These are phyloP conservation scores for Epirrita christyi DNA, from an alignment of 2,888 invertebrate genomes.

Conservation along the genomic window DNA sequence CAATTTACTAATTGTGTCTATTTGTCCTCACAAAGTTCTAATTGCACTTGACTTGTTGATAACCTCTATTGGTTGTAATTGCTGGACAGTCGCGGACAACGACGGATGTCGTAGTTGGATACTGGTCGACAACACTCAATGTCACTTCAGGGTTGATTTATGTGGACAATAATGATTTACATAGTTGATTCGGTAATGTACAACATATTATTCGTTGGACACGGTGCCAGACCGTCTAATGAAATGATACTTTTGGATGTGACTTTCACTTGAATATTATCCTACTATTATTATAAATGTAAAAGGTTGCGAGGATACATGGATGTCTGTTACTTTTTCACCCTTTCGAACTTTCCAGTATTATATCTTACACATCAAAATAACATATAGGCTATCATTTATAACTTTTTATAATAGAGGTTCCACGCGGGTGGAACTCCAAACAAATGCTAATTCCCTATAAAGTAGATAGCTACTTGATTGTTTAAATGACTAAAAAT, in stretches of 20 bases:
- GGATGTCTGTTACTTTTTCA: too few relatives aligned
- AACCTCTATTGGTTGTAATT: conserved; percentile 24
- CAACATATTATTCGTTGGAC: conserved; percentile 14
- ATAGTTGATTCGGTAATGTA: conserved; percentile 23
- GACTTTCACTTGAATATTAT: conserved; percentile 9
- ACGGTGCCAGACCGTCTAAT: conserved; percentile 5
- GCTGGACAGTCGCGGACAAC: conserved; percentile 19
- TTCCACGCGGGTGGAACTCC: too few relatives aligned
- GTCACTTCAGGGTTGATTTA: conserved; percentile 27
- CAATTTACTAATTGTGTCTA: conserved; percentile 37
- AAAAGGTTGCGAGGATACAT: too few relatives aligned
- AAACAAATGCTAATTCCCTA: too few relatives aligned
- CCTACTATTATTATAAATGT: too few relatives aligned
- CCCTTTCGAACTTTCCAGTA: too few relatives aligned
- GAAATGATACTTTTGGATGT: conserved; percentile 5
- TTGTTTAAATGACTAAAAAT: too few relatives aligned
- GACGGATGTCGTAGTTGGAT: conserved; percentile 9
- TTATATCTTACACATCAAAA: too few relatives aligned
- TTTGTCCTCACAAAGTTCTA: conserved; percentile 31
- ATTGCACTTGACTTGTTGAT: conserved; percentile 38
- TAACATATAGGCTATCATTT: too few relatives aligned
- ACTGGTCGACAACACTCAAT: conserved; percentile 15
- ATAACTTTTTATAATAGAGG: too few relatives aligned
- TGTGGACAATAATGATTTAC: conserved; percentile 25
- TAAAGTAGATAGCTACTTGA: too few relatives aligned